phyloP scores from a whole-genome alignment of 2,113 vertebrate genomes.

The Lamprologus ornatipinnis region DNA sequence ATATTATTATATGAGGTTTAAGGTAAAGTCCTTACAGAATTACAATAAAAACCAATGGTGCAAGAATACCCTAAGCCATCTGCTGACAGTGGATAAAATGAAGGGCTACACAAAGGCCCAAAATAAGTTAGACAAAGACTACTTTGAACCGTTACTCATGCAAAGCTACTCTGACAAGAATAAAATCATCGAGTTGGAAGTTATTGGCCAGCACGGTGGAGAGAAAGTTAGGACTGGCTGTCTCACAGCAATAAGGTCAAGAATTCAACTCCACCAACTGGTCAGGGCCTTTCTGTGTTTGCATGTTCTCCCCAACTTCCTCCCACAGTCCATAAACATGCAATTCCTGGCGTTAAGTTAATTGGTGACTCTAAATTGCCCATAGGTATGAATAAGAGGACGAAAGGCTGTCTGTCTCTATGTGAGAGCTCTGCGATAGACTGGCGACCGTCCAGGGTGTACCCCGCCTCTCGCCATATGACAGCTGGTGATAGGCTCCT shows the following conservation, averaged over 20 bases:
- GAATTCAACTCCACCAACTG: neutral
- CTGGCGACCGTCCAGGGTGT: neutral
- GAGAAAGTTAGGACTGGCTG: accelerated
- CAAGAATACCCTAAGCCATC: neutral
- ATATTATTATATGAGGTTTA: neutral
- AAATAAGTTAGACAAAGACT: neutral
- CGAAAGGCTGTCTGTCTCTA: neutral
- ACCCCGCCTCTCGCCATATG: neutral
- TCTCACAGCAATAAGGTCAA: neutral
- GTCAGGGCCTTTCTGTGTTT: neutral
- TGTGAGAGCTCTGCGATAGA: neutral
- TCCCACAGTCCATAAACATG: neutral
- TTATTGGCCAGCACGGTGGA: neutral
- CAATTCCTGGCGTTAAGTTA: accelerated
- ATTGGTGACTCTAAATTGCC: neutral
- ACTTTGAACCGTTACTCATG: accelerated
- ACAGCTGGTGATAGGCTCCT: neutral
- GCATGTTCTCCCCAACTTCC: neutral
- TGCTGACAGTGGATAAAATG: neutral
- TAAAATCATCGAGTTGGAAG: neutral
- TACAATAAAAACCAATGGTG: neutral
- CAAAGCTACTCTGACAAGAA: neutral
- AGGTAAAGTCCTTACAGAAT: neutral
- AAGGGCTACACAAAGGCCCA: neutral
- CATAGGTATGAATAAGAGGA: neutral